A percentile compares a stretch with the other conserved stretches of the same genome.
Conservation (phyloP, 2,113 vertebrate genomes). For the Mus pahari region DNA sequence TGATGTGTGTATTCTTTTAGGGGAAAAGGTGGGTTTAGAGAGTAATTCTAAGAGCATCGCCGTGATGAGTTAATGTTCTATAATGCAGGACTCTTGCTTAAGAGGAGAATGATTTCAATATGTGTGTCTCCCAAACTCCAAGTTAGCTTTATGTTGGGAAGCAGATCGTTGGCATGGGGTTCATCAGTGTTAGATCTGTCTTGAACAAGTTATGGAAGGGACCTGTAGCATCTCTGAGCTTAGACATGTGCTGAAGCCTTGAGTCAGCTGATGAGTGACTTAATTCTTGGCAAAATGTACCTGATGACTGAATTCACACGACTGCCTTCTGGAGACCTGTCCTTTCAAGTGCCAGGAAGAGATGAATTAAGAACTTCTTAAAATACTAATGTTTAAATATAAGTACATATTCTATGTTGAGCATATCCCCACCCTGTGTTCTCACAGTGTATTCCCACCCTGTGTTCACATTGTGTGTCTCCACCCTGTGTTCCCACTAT, state of each 20-base stretch:
- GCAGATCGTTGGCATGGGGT: neutral
- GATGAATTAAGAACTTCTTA: neutral
- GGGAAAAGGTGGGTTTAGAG: neutral
- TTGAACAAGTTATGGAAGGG: neutral
- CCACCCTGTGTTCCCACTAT: too few species aligned
- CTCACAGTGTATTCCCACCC: neutral
- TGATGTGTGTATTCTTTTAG: neutral
- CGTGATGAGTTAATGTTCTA: neutral
- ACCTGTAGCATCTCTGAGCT: neutral
- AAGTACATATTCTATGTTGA: neutral
- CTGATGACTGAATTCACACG: neutral
- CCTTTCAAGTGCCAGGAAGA: neutral
- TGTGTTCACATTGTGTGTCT: too few species aligned
- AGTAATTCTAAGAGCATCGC: neutral
- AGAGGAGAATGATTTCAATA: neutral
- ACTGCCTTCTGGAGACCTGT: neutral
- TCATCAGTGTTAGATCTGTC: neutral
- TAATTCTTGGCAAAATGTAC: neutral
- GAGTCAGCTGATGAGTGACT: neutral
- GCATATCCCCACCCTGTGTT: neutral
- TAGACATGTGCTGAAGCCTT: neutral
- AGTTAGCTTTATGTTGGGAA: neutral
- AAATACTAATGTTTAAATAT: neutral
- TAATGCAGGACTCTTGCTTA: neutral
- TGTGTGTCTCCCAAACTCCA: neutral